Conservation (phyloP, 2,888 invertebrate species). For the Heliconius ismenius region DNA sequence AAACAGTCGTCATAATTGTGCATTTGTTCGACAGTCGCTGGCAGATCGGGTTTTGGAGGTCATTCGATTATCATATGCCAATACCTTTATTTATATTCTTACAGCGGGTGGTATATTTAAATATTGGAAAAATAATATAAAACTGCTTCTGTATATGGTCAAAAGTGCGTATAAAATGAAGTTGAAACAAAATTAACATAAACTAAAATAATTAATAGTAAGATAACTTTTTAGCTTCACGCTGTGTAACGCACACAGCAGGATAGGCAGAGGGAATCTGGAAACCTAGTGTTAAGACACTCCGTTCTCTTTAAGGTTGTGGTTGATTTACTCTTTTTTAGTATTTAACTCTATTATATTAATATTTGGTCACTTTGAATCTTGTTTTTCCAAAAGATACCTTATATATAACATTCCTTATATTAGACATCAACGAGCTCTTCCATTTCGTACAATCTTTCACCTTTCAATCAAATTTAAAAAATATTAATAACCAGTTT, state of each 20-base stretch:
- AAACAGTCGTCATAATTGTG: conserved; percentile 19
- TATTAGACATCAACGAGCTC: conserved; percentile 47
- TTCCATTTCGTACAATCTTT: not conserved
- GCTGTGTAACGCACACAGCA: too few relatives aligned
- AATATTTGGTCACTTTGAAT: not conserved
- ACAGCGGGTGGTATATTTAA: conserved; percentile 14
- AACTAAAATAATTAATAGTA: not conserved
- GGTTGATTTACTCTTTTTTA: too few relatives aligned
- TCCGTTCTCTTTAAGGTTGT: too few relatives aligned
- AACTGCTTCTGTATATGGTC: conserved; percentile 8
- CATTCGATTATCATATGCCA: conserved; percentile 8
- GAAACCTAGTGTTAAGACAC: too few relatives aligned
- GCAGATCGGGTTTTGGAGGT: conserved; percentile 18
- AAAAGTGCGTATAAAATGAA: not conserved
- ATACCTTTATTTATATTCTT: not conserved
- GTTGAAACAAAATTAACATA: not conserved
- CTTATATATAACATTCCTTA: conserved; percentile 34
- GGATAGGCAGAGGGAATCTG: too few relatives aligned
- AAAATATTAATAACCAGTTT: not conserved
- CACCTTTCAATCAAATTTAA: not conserved
- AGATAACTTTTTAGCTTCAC: not conserved
- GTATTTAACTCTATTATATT: not conserved
- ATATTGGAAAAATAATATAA: conserved; percentile 13
- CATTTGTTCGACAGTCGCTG: conserved; percentile 1
- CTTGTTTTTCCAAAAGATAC: not conserved